Evolutionary conservation across 2,113 vertebrate species (phyloP).

Genomic region (Alces alces): DNA sequence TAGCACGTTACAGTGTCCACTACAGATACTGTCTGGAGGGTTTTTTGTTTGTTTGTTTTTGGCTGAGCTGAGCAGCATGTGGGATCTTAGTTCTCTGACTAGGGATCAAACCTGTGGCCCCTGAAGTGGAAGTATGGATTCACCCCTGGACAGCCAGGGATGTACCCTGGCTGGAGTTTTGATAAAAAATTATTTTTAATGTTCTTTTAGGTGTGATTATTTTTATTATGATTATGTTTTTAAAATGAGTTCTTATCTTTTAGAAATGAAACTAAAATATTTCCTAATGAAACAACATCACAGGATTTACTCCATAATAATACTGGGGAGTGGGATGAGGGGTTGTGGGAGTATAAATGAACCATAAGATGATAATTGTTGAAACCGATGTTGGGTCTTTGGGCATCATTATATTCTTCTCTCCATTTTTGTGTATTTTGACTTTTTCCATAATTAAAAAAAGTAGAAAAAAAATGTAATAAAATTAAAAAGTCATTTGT

Average conservation of each 20-base stretch:
- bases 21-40: not conserved
- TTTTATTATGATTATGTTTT: not conserved
- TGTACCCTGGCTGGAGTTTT: not conserved
- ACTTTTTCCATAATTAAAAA: not conserved
- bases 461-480: not conserved
- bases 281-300: not conserved
- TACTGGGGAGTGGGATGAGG: not conserved
- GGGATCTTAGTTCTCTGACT: not conserved
- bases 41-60: not conserved
- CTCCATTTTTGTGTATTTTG: not conserved
- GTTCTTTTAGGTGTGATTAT: not conserved
- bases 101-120: not conserved
- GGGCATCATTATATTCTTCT: not conserved
- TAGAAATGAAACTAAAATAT: not conserved
- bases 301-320: not conserved
- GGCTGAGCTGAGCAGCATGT: not conserved
- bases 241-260: not conserved
- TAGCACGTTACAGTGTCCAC: fast-evolving
- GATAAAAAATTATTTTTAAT: not conserved
- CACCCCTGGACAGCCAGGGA: not conserved
- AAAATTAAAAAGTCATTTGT: not conserved
- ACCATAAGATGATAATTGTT: not conserved
- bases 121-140: not conserved
- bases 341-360: not conserved
- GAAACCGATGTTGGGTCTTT: not conserved